Base-by-base conservation (phyloP, 2,888 invertebrate genomes). In the Megaustenia siamemsis region DNA sequence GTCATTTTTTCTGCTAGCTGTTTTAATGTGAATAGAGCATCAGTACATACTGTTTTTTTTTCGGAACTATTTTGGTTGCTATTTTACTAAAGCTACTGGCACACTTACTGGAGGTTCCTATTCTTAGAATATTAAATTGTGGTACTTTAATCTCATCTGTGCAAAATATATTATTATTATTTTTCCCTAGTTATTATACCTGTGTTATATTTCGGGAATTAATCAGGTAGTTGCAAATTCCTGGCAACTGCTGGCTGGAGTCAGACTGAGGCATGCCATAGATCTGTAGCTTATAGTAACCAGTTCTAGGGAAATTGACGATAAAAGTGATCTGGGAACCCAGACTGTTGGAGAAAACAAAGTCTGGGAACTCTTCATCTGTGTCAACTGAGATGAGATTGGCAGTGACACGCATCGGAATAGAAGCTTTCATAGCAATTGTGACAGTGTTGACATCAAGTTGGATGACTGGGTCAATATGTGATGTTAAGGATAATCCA, bases 161-260 rank as follows among this genome's bases (percentile, higher is more conserved):
- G n/a, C n/a, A n/a, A n/a, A n/a, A n/a, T n/a, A n/a, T n/a, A n/a
- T n/a, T n/a, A n/a, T n/a, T n/a, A n/a, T n/a, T n/a, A n/a, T n/a
- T n/a, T n/a, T n/a, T n/a, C n/a, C n/a, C n/a, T n/a, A 32, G 4
- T 8, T 32, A 60, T 60, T 38, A 49, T 76, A 84, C 84, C 84
- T 84, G 88, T 12, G 89, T 90, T 18, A 91, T 82, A 60, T 87
- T 88, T 85, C 88, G 88, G 84, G 93, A 93, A 89, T 93, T 91
- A 89, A 94, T 91, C 85, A 94, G 90, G 88, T 94, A 94, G 90
- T 94, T 94, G 90, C 92, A 94, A n/a, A 94, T 93, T 6, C 94
- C 94, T 10, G 94, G 94, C 63, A 94, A 89, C 84, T 93, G 92
- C 87, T 93, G 93, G 84, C 91, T 92, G 1, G 91, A 88, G 81